Conservation (phyloP, 2,797 vertebrate genomes). For the Rousettus madagascariensis region DNA sequence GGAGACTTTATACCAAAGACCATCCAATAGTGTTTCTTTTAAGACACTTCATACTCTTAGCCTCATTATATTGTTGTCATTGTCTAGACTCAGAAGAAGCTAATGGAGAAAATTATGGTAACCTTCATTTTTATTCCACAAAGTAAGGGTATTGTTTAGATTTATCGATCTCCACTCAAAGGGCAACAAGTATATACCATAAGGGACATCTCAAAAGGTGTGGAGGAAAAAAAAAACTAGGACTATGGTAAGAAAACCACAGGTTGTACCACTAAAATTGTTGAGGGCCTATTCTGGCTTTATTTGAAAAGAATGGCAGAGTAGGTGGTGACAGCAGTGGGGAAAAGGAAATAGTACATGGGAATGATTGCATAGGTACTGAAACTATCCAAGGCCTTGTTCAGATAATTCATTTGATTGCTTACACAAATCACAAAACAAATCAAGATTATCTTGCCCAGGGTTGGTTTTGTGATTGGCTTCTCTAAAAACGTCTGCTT, state of each 20-base stretch:
- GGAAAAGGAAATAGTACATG: conserved; percentile 92
- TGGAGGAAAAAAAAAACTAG: conserved; percentile 91
- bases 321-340: conserved; percentile 89
- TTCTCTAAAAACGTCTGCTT: conserved; percentile 89
- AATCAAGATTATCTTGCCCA: conserved; percentile 88
- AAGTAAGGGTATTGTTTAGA: background rate
- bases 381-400: conserved; percentile 92
- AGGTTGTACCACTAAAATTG: conserved; percentile 87
- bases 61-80: conserved; percentile 71
- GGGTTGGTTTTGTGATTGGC: conserved; percentile 87
- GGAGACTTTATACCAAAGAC: conserved; percentile 21
- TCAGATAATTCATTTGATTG: conserved; percentile 91
- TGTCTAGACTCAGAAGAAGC: conserved; percentile 71
- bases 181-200: conserved; percentile 85
- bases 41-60: conserved; percentile 5
- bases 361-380: conserved; percentile 90
- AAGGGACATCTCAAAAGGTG: conserved; percentile 88
- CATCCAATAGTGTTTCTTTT: background rate
- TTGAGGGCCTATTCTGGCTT: conserved; percentile 87
- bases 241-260: conserved; percentile 91
- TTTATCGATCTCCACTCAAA: conserved; percentile 81
- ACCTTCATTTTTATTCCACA: conserved; percentile 41
- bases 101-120: conserved; percentile 55
- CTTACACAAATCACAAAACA: conserved; percentile 89
- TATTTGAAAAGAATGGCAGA: conserved; percentile 93